Percentiles rank a stretch among this genome's conserved stretches.
Conservation (phyloP, 2,113 vertebrate genomes). For the Anas platyrhynchos region DNA sequence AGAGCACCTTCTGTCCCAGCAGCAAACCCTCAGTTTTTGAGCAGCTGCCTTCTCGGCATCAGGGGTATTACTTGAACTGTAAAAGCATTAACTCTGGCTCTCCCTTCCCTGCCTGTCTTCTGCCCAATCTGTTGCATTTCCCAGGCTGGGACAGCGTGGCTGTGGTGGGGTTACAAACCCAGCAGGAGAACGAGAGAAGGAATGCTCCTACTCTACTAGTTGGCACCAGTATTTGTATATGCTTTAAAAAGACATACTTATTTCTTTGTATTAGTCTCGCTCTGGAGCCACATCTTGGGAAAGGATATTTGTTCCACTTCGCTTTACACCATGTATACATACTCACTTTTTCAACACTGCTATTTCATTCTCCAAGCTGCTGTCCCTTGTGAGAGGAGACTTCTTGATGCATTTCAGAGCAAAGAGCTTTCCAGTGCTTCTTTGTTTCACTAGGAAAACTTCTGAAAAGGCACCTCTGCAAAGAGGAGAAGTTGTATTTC, state of each 20-base stretch:
- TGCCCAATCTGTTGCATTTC: not conserved
- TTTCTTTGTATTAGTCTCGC: not conserved
- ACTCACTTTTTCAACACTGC: constrained; percentile 90
- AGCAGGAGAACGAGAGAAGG: not conserved
- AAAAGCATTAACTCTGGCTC: not conserved
- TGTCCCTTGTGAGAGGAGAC: constrained; percentile 83
- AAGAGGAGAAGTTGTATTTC: not conserved
- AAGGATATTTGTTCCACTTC: not conserved
- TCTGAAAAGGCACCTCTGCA: constrained; percentile 93
- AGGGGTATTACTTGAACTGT: fast-evolving
- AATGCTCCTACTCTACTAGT: not conserved
- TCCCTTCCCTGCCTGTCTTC: not conserved
- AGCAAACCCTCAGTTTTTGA: not conserved
- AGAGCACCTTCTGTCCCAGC: not conserved
- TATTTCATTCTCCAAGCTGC: constrained; percentile 94
- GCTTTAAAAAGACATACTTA: not conserved
- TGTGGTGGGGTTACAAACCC: not conserved
- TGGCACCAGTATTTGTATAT: not conserved
- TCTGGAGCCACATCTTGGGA: not conserved
- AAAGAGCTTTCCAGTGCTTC: constrained; percentile 85
- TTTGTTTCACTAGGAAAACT: constrained; percentile 92
- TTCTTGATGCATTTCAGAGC: constrained; percentile 97
- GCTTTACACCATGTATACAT: fast-evolving
- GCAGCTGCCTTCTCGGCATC: not conserved
- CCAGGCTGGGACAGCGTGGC: not conserved